Evolutionary conservation across 2,797 vertebrate species (phyloP), one percentile per base, ranked within the genome.

Genomic region (Leptoclinus maculatus): DNA sequence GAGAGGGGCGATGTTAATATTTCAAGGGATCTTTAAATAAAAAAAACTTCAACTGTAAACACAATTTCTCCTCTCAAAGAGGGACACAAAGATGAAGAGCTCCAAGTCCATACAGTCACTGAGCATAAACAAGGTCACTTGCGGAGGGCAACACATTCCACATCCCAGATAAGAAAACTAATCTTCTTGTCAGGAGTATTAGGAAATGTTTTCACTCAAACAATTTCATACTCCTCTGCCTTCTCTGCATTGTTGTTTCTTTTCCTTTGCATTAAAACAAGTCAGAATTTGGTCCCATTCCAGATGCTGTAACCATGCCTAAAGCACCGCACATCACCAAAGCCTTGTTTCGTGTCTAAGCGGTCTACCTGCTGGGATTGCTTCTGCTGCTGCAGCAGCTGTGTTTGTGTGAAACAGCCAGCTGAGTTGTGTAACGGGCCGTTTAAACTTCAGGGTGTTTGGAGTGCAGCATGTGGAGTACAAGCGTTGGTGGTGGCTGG

Each of bases 201-300:
- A 67, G 41, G 66, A 57, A 78, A 76, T 58, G 32, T 79, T 85
- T 76, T 70, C 63, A 65, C 32, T 56, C 65, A 82, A 81, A 89
- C 84, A 75, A 81, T 86, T 86, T 87, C 83, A 87, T 87, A 78
- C 65, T 51, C 57, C 65, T 84, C 39, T 84, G 77, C 67, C 63
- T 86, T 86, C 41, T 53, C 60, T 57, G 23, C 27, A 27, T 71
- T 63, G 32, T 71, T 43, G 63, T 75, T 82, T 73, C 66, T 74
- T 5, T 74, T 5, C 36, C 0, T 65, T 67, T 80, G 66, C 69
- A 47, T 87, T 66, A 14, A 67, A 70, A 77, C 65, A 69, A 72
- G 17, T 78, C 45, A 63, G n/a, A 13, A 32, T 51, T 51, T 29
- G 78, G 76, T 84, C 70, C 29, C 2, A 0, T 66, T 89, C 79